phyloP scores from a whole-genome alignment of 1,140 invertebrate species.

The Papilio xuthus region DNA sequence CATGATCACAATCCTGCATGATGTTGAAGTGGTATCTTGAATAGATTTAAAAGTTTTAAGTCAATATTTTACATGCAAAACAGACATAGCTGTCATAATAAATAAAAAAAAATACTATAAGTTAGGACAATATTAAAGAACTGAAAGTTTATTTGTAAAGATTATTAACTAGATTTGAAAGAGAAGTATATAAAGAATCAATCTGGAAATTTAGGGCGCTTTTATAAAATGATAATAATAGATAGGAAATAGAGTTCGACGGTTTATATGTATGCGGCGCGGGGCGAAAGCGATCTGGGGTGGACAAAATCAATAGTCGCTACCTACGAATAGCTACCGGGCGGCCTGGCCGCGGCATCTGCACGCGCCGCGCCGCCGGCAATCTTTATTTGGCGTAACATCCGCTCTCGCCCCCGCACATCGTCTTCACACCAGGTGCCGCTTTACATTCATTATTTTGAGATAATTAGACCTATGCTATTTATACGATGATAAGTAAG shows the following conservation, averaged over 20 bases:
- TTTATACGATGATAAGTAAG: not conserved
- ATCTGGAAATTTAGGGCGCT: slow-evolving; percentile 52
- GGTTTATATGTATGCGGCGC: slow-evolving; percentile 62
- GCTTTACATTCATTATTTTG: slow-evolving; percentile 13
- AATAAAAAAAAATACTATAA: too few relatives aligned
- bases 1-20: too few relatives aligned
- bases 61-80: too few relatives aligned
- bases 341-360: slow-evolving; percentile 65
- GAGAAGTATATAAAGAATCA: slow-evolving; percentile 10
- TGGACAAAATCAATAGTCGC: slow-evolving; percentile 79
- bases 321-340: slow-evolving; percentile 71
- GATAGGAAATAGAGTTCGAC: slow-evolving; percentile 65
- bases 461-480: not conserved
- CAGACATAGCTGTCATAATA: too few relatives aligned
- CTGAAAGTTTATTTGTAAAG: not conserved
- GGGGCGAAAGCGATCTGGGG: slow-evolving; percentile 68
- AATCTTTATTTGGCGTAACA: slow-evolving; percentile 70
- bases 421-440: slow-evolving; percentile 58
- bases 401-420: slow-evolving; percentile 54
- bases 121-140: not conserved
- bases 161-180: not conserved
- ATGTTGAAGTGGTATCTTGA: too few relatives aligned
- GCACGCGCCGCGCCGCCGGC: slow-evolving; percentile 66
- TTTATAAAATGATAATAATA: slow-evolving; percentile 73
- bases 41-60: too few relatives aligned